Evolutionary conservation across 2,888 invertebrate genomes (phyloP), one percentile per base, ranked within the genome.

Genomic region (Oscheius sp.): DNA sequence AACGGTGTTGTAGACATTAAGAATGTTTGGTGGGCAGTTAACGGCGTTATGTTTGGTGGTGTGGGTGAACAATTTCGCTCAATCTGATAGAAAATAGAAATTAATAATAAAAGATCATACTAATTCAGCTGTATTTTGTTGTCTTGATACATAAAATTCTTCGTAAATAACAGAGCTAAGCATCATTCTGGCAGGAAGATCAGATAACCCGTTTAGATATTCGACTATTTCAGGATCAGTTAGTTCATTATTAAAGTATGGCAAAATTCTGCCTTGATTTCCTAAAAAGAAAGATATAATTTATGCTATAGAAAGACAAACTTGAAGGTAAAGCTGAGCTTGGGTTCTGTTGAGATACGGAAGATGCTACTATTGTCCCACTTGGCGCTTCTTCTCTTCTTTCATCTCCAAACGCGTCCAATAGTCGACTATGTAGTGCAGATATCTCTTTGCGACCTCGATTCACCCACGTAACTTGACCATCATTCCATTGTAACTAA

Each of bases 151-250:
- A 29, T 73, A 65, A 53, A 78, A 78, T 63, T 78, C 78, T 46
- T 78, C 75, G 48, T 69, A 74, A 17, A 78, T 76, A 6, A 70
- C 68, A 10, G 65, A 20, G 12, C 74, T 73, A 8, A 80, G 61
- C 76, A 80, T 76, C 70, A 80, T 75, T 52, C 76, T 33, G 1
- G 79, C 78, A 20, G 79, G 79, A 48, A 80, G 67, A 61, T 78
- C 74, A 12, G 79, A 75, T 68, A 80, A 25, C 12, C 74, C 73
- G 48, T 78, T 76, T n/a, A 80, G 69, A 65, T 80, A 80, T 52
- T 75, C 71, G 10, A 72, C 50, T 20, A 76, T 46, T 42, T 70
- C 70, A 0, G 53, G 17, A 10, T 58, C 46, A 2, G 71, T 34
- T 6, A 73, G 68, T n/a, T 75, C 72, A 4, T 33, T 58, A 23